Evolutionary conservation across 2,797 vertebrate species (phyloP).

Genomic region (Megaceryle alcyon): DNA sequence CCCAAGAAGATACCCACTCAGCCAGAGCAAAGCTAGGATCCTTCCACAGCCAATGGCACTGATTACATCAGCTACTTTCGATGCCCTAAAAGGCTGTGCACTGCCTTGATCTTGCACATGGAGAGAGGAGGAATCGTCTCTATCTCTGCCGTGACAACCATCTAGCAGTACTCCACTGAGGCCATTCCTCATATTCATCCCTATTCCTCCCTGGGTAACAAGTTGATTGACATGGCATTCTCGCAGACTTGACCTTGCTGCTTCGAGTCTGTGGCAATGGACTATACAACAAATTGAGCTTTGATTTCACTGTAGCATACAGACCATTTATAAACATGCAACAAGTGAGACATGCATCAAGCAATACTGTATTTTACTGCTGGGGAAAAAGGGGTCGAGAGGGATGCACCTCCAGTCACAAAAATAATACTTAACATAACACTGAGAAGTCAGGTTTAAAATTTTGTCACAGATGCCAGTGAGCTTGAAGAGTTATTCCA

Average conservation of each 20-base stretch:
- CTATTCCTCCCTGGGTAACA: background rate
- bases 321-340: background rate
- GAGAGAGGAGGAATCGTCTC: background rate
- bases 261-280: background rate
- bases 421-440: background rate
- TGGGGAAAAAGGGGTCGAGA: background rate
- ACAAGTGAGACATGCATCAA: background rate
- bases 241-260: background rate
- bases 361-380: background rate
- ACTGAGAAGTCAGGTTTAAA: background rate
- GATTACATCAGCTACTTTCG: background rate
- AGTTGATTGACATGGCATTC: background rate
- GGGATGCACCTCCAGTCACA: background rate
- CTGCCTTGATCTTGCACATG: background rate
- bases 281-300: background rate
- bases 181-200: background rate
- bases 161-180: background rate
- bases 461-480: background rate
- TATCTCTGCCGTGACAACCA: background rate
- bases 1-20: background rate
- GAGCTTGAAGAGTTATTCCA: background rate
- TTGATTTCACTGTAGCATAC: background rate
- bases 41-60: background rate
- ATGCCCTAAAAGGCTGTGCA: background rate
- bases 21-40: background rate